Evolutionary conservation across 2,888 invertebrate species (phyloP), one percentile per base, ranked within the genome.

Genomic region (Idaea dimidiata): DNA sequence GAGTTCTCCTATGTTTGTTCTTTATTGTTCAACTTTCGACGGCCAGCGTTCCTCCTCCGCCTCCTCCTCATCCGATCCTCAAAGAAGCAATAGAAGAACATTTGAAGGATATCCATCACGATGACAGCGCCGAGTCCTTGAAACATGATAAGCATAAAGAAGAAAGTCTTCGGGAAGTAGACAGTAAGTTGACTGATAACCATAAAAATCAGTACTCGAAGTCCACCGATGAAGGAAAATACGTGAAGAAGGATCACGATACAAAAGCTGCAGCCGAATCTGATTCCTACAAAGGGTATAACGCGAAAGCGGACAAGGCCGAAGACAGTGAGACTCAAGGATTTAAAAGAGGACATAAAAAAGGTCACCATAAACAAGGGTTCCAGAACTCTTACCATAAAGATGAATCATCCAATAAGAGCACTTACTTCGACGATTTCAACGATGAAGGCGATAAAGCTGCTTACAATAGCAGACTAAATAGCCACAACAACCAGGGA

Each of bases 371-470:
- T 71, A 94, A 95, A 63, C 93, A 94, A 69, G 95, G 95, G 17
- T 96, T 95, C 77, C 94, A 94, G 72, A 95, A 95, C 74, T 94
- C 94, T 16, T 95, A 95, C 73, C 94, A 95, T 73, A 95, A 95
- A 80, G 95, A 95, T 70, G 95, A 95, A 77, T 94, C 94, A 14
- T 95, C 95, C 0, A 94, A 94, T 74, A 95, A 95, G 72, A 94
- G 94, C 62, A 95, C 94, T 32, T 95, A 93, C 82, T 95, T 94
- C 74, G 95, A 95, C 73, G 95, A 95, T 75, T 93, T 84, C 0
- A 91, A 86, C 63, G 93, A 93, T 62, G 93, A 93, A 80, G 89
- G 86, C 1, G 93, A 93, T 65, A 85, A 84, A 78, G 86, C 92
- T 4, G 86, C 85, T 1, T 91, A 88, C 67, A 92, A 91, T 31